Evolutionary conservation across 2,888 invertebrate species (phyloP).

Genomic region (Standfussiana lucernea): DNA sequence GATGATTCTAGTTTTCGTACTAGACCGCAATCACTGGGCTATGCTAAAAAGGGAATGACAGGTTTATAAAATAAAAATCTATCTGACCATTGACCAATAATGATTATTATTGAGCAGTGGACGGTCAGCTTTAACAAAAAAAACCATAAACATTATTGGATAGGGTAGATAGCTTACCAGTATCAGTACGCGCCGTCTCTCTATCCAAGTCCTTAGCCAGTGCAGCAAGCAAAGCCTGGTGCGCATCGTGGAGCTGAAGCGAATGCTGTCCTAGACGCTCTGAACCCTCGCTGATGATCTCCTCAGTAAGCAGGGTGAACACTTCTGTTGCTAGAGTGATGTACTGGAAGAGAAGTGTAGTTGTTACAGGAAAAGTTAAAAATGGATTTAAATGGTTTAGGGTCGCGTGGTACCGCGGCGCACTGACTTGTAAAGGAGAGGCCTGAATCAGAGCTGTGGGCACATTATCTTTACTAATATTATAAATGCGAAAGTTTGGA

Average conservation of each 20-base stretch:
- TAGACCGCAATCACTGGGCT: no score
- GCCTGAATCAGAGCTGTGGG: background rate
- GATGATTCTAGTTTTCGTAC: no score
- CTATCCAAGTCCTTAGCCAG: slow-evolving; percentile 97
- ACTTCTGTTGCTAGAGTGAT: slow-evolving; percentile 96
- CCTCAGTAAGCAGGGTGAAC: slow-evolving; percentile 95
- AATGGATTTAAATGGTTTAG: background rate
- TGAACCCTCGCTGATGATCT: slow-evolving; percentile 94
- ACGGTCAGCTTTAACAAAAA: background rate
- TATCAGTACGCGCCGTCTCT: slow-evolving; percentile 96
- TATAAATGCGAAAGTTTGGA: no score
- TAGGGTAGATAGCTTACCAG: slow-evolving; percentile 77
- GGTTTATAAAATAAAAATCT: no score
- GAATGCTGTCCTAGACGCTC: slow-evolving; percentile 89
- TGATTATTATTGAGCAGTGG: no score
- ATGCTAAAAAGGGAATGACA: background rate
- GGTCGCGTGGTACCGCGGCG: background rate
- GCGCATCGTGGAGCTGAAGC: slow-evolving; percentile 95
- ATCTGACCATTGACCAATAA: no score
- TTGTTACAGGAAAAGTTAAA: background rate
- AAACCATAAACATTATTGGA: background rate
- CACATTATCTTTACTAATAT: no score
- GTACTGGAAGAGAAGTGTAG: slow-evolving; percentile 90
- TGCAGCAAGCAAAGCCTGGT: slow-evolving; percentile 96
- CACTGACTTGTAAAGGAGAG: background rate